Evolutionary conservation across 2,888 invertebrate species (phyloP).

Genomic region (Ceriagrion tenellum): DNA sequence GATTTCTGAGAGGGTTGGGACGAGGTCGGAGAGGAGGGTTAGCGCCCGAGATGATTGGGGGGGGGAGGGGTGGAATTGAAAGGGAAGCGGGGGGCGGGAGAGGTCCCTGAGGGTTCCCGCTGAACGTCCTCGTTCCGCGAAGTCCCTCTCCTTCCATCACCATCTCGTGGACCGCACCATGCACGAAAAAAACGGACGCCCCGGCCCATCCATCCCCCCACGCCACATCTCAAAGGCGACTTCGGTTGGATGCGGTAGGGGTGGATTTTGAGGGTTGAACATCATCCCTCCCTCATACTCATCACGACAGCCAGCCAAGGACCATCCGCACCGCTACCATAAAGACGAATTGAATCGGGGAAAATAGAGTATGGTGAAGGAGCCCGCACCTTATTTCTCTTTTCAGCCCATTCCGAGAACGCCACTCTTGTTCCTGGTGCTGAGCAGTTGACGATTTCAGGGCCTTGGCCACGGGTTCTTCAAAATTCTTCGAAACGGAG

Average conservation of each 20-base stretch:
- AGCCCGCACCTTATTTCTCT: too few species aligned
- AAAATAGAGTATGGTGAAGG: not conserved
- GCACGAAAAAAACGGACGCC: not conserved
- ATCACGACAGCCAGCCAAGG: not conserved
- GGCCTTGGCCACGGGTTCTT: too few species aligned
- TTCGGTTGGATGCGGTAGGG: not conserved
- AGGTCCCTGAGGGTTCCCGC: not conserved
- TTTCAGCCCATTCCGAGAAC: too few species aligned
- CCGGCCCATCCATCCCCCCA: not conserved
- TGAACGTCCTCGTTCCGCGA: not conserved
- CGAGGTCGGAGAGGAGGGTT: not conserved
- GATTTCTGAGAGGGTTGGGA: not conserved
- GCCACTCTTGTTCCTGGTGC: too few species aligned
- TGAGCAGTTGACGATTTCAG: too few species aligned
- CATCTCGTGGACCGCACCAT: not conserved
- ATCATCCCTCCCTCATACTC: not conserved
- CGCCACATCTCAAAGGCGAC: too few species aligned
- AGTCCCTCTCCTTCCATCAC: not conserved
- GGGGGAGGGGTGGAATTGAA: not conserved
- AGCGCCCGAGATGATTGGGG: not conserved
- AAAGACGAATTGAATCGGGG: conserved; percentile 40
- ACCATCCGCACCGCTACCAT: not conserved
- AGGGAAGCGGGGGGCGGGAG: not conserved
- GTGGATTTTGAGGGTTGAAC: not conserved
- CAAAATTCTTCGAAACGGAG: not conserved